Evolutionary conservation across 2,888 invertebrate genomes (phyloP), one percentile per base, ranked within the genome.

Genomic region (Teinopalpus imperialis): DNA sequence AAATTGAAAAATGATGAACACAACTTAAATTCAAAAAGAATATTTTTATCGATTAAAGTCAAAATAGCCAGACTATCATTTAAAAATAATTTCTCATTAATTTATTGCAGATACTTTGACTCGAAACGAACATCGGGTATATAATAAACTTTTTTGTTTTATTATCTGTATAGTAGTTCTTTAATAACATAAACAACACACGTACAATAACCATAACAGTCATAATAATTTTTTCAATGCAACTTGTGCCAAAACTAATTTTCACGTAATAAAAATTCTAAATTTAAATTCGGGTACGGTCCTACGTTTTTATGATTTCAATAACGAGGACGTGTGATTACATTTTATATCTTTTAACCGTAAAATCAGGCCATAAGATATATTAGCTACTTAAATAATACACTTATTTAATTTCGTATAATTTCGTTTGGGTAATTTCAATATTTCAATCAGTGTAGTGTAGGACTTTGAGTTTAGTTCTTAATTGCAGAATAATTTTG

Each of bases 251-350:
- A 18, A 43, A 43, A 43, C 35, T 35, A 43, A 29, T 35, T 23
- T 29, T 29, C 9, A 18, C 13, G 20, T 14, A 27, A 34, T 18
- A 43, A 42, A 29, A 36, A 42, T 32, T 31, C 18, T 34, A 43
- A 44, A 24, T 35, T 44, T 44, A 39, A 39, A 39, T 44, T 39
- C 26, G 43, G 43, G 20, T 20, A 24, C 35, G 21, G 8, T 18
- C 24, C 31, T 44, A 43, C 29, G 29, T 35, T 30, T 44, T 44
- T 37, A 44, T 31, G 44, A 39, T 44, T 31, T 26, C 29, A 39
- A 44, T 32, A 44, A 39, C 44, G 44, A 44, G 44, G 37, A 39
- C 37, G 26, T 13, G 44, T 44, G 26, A 44, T 44, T 44, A 44
- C 26, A 26, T 39, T 44, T 44, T 44, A 44, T 44, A 44, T 37